Percentiles rank a stretch among this genome's conserved stretches.
These are phyloP conservation scores for Drosophila teissieri DNA, from an alignment of 1,140 invertebrate species.

Conservation along the genomic window DNA sequence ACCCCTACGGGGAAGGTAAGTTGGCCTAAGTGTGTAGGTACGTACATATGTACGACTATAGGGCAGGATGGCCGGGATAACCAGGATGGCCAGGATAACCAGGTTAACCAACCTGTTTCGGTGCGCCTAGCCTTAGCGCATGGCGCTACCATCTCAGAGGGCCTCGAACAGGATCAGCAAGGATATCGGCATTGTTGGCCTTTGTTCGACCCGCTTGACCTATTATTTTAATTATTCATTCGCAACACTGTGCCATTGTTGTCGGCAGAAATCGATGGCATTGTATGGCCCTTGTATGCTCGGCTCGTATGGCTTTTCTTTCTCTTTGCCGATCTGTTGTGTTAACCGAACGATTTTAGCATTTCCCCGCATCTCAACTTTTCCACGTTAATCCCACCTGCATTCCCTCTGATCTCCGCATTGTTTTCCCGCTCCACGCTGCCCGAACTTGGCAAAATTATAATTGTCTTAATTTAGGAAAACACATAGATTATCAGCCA, in stretches of 20 bases:
- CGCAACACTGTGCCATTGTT: constrained; percentile 76
- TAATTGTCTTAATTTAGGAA: constrained; percentile 62
- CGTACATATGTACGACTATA: background rate
- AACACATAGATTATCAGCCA: constrained; percentile 4
- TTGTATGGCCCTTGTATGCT: no score
- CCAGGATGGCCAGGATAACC: background rate
- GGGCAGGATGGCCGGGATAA: background rate
- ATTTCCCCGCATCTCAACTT: constrained; percentile 35
- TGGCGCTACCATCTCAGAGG: constrained; percentile 55
- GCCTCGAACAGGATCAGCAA: constrained; percentile 56
- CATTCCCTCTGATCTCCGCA: background rate
- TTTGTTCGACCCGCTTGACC: constrained; percentile 74
- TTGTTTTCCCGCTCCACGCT: constrained; percentile 34
- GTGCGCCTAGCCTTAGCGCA: constrained; percentile 67
- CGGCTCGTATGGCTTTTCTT: constrained; percentile 2
- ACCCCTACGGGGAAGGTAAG: background rate
- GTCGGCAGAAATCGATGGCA: constrained; percentile 1
- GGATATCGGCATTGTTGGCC: constrained; percentile 58
- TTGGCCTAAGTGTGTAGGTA: background rate
- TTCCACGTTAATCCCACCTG: constrained; percentile 44
- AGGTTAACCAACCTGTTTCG: constrained; percentile 24
- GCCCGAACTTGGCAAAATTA: constrained; percentile 48
- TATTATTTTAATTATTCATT: constrained; percentile 80
- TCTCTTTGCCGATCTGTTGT: constrained; percentile 28
- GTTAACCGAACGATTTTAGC: constrained; percentile 31